phyloP scores from a whole-genome alignment of 1,140 invertebrate genomes.

The Laupala kohalensis region DNA sequence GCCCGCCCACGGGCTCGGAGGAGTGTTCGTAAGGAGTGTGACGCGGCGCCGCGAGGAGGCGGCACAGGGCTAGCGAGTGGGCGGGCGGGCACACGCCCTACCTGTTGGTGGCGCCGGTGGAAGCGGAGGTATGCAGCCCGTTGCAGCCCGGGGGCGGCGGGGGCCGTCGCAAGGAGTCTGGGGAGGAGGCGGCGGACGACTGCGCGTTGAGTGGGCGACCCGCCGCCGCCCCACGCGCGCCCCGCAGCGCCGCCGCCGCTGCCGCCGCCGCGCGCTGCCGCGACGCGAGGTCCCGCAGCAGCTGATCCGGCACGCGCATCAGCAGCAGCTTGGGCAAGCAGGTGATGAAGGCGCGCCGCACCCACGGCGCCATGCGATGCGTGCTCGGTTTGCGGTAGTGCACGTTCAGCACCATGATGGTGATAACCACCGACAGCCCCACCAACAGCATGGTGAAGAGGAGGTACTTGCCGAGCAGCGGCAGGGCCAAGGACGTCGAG shows the following conservation, averaged over 20 bases:
- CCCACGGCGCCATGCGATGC: conserved; percentile 90
- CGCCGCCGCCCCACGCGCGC: conserved; percentile 48
- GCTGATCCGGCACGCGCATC: conserved; percentile 68
- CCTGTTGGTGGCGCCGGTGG: conserved; percentile 44
- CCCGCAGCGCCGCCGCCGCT: conserved; percentile 45
- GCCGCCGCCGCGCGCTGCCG: conserved; percentile 36
- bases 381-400: conserved; percentile 98
- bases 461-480: conserved; percentile 93
- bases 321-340: conserved; percentile 67
- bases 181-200: conserved; percentile 52
- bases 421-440: conserved; percentile 89
- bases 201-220: conserved; percentile 23
- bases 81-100: not conserved
- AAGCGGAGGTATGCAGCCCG: conserved; percentile 47
- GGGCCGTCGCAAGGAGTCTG: conserved; percentile 50
- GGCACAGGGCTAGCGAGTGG: too few species aligned
- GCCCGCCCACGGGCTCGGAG: not conserved
- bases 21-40: not conserved
- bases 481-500: conserved; percentile 91
- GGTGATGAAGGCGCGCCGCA: conserved; percentile 69
- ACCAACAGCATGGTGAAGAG: conserved; percentile 98
- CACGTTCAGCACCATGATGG: conserved; percentile 96
- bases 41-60: too few species aligned
- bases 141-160: conserved; percentile 47
- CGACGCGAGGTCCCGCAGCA: conserved; percentile 55